Evolutionary conservation across 2,113 vertebrate genomes (phyloP), one percentile per base, ranked within the genome.

Genomic region (Halcyon senegalensis): DNA sequence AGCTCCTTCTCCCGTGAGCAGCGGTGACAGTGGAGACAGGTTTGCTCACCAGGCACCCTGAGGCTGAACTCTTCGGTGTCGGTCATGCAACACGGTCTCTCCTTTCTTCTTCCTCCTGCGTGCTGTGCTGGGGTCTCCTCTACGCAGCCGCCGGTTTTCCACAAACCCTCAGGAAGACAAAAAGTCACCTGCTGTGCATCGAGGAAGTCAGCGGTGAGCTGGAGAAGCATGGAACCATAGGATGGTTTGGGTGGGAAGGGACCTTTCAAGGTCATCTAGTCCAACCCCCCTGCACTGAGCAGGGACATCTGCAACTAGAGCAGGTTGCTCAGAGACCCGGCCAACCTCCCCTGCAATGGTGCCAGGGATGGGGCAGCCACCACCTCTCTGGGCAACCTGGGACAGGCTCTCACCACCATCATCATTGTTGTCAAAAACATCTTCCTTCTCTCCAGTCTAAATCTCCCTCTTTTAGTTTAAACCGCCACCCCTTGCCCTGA

Each of bases 21-120:
- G 44, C 2, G 5, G 68, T 5, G 7, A 13, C 0, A 2, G 13
- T 1, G 17, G 41, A 51, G 35, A 27, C 0, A 2, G 6, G 8
- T 30, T 39, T 56, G 59, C 41, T n/a, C 59, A 17, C 28, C 46
- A 21, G 14, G 43, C 24, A 28, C 31, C 33, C 33, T 1, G 4
- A 33, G 60, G 50, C 44, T 39, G 37, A 33, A 4, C 37, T 11
- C 33, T 7, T 17, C 0, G 1, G 11, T 3, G 11, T 3, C 59
- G 20, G 5, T 7, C 7, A 11, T 1, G 5, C 25, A 30, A 20
- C 7, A 12, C 2, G 0, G 72, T 46, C 31, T 59, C 44, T 44
- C 19, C 43, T 13, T 11, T 14, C 44, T 18, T 18, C 46, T 14
- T 30, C 33, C 51, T 12, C 44, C 35, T 21, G 43, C 27, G 12